Conservation (phyloP, 1,140 invertebrate species). For the Brachionus rubens region DNA sequence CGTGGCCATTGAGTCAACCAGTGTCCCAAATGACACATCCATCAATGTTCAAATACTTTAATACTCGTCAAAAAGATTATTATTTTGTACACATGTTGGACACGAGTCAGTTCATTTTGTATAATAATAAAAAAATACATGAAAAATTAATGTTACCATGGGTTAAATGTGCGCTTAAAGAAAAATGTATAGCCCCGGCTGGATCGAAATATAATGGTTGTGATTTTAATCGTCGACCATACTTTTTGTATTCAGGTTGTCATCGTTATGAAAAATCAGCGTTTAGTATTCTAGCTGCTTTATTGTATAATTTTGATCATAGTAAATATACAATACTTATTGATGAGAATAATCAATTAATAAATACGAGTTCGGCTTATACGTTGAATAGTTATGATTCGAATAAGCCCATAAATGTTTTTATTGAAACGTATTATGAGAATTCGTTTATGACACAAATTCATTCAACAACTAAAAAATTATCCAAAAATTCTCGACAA, state of each 20-base stretch:
- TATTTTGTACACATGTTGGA: slow-evolving; percentile 44
- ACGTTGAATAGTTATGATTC: background rate
- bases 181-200: slow-evolving; percentile 20
- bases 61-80: background rate
- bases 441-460: slow-evolving; percentile 12
- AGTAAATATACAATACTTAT: background rate
- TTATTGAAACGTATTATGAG: background rate
- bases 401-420: background rate
- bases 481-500: too few relatives aligned
- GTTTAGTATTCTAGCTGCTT: background rate
- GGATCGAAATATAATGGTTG: slow-evolving; percentile 27
- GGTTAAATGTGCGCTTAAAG: slow-evolving; percentile 33
- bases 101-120: slow-evolving; percentile 24
- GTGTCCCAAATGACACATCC: slow-evolving; percentile 41
- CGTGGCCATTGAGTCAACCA: slow-evolving; percentile 32
- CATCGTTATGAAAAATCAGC: slow-evolving; percentile 32
- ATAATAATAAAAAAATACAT: slow-evolving; percentile 20
- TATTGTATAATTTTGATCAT: slow-evolving; percentile 34
- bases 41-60: slow-evolving; percentile 15
- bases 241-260: slow-evolving; percentile 28
- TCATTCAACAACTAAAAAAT: background rate
- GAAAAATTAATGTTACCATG: slow-evolving; percentile 19
- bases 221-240: background rate
- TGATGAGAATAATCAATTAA: background rate
- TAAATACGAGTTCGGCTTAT: background rate